phyloP scores from a whole-genome alignment of 2,888 invertebrate species.

The Philereme vetulata region DNA sequence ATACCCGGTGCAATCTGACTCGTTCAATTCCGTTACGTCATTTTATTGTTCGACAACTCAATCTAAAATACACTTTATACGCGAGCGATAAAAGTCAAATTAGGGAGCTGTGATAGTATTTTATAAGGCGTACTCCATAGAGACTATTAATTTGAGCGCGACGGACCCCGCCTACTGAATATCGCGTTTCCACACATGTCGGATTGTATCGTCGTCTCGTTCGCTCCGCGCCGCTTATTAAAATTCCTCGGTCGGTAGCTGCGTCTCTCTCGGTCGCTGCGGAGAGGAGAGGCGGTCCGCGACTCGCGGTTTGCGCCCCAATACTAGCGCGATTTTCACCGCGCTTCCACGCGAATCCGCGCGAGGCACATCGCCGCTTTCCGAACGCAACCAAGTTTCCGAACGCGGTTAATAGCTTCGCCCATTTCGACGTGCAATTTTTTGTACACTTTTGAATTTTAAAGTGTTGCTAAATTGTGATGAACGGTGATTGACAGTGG shows the following conservation, averaged over 20 bases:
- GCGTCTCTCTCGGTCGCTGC: constrained; percentile 69
- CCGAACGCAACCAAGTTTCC: constrained; percentile 55
- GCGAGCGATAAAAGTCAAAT: constrained; percentile 39
- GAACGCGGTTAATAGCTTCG: constrained; percentile 39
- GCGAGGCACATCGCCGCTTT: constrained; percentile 61
- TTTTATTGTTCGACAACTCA: constrained; percentile 46
- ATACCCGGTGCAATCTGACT: constrained; percentile 80
- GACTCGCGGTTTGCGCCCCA: constrained; percentile 69
- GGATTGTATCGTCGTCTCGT: constrained; percentile 73
- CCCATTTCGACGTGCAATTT: constrained; percentile 20
- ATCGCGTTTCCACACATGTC: constrained; percentile 81
- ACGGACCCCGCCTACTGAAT: constrained; percentile 80
- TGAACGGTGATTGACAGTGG: constrained; percentile 46
- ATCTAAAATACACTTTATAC: constrained; percentile 46
- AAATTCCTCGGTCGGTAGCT: constrained; percentile 80
- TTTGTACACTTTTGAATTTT: constrained; percentile 39
- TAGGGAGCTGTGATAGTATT: constrained; percentile 36
- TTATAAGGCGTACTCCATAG: constrained; percentile 77
- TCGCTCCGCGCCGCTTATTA: constrained; percentile 81
- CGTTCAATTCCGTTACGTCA: constrained; percentile 62
- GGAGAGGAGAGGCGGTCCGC: constrained; percentile 70
- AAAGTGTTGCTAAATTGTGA: constrained; percentile 53
- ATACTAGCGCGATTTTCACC: constrained; percentile 79
- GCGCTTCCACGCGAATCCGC: constrained; percentile 79
- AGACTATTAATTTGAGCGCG: constrained; percentile 82